Evolutionary conservation across 2,888 invertebrate species (phyloP), one percentile per base, ranked within the genome.

Genomic region (Drosophila villosipedis): DNA sequence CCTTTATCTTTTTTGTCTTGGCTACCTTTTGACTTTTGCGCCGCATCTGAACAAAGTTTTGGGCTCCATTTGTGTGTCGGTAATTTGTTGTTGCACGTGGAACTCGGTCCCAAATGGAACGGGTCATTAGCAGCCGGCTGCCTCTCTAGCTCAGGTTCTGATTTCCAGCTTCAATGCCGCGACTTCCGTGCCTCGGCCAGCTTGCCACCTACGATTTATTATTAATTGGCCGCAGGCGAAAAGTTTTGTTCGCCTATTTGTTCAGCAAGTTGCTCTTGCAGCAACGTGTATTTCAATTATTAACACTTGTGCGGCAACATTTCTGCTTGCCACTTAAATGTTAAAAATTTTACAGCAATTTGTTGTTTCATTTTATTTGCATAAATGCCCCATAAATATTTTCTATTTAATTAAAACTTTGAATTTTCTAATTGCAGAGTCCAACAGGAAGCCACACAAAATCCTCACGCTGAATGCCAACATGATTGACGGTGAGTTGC

Each of bases 71-170:
- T 83, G 73, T 83, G 79, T 61, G 82, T 84, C 78, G 82, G 73
- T 86, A 86, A 89, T 86, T 86, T 89, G 86, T 86, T 86, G 89
- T 72, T 89, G 76, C 89, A 89, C 86, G 89, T 89, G 86, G 84
- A 35, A 52, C 43, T n/a, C 7, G 28, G 43, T 25, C 70, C 70
- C 65, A 84, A 87, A 81, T 85, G 84, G 63, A 75, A 78, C 78
- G 81, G 78, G 73, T 86, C 86, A 86, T 86, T 86, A 86, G 54
- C 68, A 52, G 54, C 52, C 35, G 52, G n/a, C 28, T 25, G 16
- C 35, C 41, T 54, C 33, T 43, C 22, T 31, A 9, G 4, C 50
- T 25, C 50, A 22, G 72, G 57, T 59, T 76, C 76, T 82, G 74
- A 73, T 79, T 88, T 68, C 28, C 58, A 54, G 64, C 25, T 19